phyloP scores from a whole-genome alignment of 1,140 invertebrate species.

The Drosophila yakuba region DNA sequence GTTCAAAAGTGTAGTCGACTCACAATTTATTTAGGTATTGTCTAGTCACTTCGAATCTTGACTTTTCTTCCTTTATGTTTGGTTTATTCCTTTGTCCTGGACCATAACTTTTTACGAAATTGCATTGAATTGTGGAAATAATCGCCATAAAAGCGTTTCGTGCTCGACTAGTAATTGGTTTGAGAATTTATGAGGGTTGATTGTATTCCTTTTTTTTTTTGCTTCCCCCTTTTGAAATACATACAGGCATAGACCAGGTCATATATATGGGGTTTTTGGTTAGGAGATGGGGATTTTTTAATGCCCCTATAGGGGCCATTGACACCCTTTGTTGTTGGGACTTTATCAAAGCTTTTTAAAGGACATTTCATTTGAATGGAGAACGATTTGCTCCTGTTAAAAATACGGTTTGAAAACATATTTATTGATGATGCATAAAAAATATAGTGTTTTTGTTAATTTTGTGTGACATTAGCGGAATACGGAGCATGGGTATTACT shows the following conservation, averaged over 20 bases:
- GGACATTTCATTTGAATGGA: conserved; percentile 32
- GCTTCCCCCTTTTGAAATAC: conserved; percentile 19
- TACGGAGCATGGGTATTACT: too few relatives aligned
- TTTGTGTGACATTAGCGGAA: too few relatives aligned
- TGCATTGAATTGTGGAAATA: conserved; percentile 65
- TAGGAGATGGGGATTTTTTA: conserved; percentile 30
- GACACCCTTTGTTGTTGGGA: conserved; percentile 46
- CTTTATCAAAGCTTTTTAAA: conserved; percentile 33
- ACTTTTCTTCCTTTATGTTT: conserved; percentile 30
- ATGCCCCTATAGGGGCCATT: conserved; percentile 44
- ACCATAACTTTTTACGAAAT: conserved; percentile 54
- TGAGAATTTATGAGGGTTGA: conserved; percentile 64
- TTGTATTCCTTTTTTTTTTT: conserved; percentile 29
- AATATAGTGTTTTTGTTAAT: too few relatives aligned
- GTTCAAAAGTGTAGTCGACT: conserved; percentile 11
- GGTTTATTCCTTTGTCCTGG: conserved; percentile 49
- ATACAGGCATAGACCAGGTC: conserved; percentile 28
- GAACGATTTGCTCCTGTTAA: conserved; percentile 9
- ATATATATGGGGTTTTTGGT: conserved; percentile 19
- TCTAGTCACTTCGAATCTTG: conserved; percentile 29
- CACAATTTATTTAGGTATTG: conserved; percentile 23
- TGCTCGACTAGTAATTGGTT: conserved; percentile 65
- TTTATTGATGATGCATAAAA: too few relatives aligned
- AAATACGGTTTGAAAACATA: conserved; percentile 1
- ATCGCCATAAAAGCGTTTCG: conserved; percentile 66